Percentiles rank a stretch among this genome's conserved stretches.
These are phyloP conservation scores for Gorsachius magnificus DNA, from an alignment of 2,797 vertebrate species.

Conservation along the genomic window DNA sequence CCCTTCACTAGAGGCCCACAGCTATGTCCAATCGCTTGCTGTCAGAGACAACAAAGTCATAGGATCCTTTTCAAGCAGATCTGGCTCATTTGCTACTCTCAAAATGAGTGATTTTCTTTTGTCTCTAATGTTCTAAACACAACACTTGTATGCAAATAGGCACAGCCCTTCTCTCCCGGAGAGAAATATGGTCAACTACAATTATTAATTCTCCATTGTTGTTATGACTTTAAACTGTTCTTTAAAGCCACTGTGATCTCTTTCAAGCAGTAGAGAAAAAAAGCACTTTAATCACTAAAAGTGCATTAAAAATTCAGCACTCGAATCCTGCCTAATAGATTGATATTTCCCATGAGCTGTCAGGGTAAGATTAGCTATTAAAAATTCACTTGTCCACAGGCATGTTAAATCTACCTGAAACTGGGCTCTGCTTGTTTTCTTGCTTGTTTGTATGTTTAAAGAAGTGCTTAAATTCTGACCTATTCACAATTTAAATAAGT, in stretches of 20 bases:
- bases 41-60: background rate
- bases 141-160: background rate
- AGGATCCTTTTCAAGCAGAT: background rate
- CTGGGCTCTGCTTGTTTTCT: conserved; percentile 3
- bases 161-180: background rate
- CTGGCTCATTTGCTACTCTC: background rate
- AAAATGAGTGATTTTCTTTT: background rate
- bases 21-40: rapidly evolving
- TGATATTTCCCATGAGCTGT: conserved; percentile 53
- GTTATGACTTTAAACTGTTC: conserved; percentile 33
- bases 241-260: conserved; percentile 48
- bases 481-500: background rate
- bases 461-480: background rate
- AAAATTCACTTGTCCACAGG: conserved; percentile 61
- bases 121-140: background rate
- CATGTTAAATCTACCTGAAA: conserved; percentile 46
- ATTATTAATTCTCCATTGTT: conserved; percentile 51
- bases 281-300: conserved; percentile 49
- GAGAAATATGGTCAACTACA: background rate
- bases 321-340: conserved; percentile 64
- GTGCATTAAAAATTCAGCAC: conserved; percentile 66
- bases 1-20: background rate
- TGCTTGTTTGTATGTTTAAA: conserved; percentile 26
- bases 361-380: conserved; percentile 53
- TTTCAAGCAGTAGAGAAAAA: conserved; percentile 40